Conservation (phyloP, 2,113 vertebrate genomes). For the Oncorhynchus kisutch region DNA sequence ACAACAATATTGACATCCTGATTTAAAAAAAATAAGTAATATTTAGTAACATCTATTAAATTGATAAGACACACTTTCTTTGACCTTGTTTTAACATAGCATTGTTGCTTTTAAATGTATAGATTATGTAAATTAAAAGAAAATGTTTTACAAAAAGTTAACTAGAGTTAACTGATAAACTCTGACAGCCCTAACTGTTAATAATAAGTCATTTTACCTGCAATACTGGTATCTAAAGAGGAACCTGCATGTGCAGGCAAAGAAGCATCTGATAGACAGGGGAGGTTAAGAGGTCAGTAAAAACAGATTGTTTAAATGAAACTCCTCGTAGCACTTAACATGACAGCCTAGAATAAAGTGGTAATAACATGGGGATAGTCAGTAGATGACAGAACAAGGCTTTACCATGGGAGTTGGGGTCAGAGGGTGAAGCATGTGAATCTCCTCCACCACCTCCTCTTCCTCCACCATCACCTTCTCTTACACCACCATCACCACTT, state of each 20-base stretch:
- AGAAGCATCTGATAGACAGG: constrained; percentile 23
- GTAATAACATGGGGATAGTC: not conserved
- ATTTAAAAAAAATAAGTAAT: no score
- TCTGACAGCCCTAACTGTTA: no score
- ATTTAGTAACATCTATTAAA: no score
- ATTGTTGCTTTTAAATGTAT: not conserved
- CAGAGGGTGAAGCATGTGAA: constrained; percentile 8
- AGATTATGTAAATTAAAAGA: no score
- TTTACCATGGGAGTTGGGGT: constrained; percentile 44
- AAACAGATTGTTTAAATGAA: no score
- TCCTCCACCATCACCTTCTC: no score
- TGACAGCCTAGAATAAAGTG: not conserved
- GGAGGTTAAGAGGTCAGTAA: no score
- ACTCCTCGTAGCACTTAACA: not conserved
- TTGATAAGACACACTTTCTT: no score
- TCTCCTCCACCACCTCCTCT: not conserved
- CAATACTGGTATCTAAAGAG: constrained; percentile 12
- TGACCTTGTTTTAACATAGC: not conserved
- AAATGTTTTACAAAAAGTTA: no score
- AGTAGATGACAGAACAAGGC: not conserved
- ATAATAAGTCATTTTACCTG: constrained; percentile 16
- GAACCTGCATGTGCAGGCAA: constrained; percentile 8
- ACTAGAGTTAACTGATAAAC: no score
- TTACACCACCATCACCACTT: no score
- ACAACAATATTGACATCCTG: no score